Evolutionary conservation across 2,797 vertebrate species (phyloP).

Genomic region (Acrossocheilus fasciatus): DNA sequence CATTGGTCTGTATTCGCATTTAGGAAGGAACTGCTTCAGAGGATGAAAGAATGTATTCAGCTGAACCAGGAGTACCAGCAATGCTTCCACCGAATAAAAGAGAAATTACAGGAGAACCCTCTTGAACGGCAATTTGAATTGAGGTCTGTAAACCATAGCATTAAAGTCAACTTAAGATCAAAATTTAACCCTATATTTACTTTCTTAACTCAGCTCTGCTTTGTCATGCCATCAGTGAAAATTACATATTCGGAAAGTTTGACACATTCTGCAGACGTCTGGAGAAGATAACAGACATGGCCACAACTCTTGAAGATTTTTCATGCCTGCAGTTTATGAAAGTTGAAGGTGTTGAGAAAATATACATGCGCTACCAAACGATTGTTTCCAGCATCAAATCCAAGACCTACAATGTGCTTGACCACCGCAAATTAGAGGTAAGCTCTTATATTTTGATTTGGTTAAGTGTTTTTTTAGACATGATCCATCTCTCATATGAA

Average conservation of each 20-base stretch:
- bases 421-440: slow-evolving; percentile 83
- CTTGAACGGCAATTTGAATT: slow-evolving; percentile 80
- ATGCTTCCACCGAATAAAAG: slow-evolving; percentile 77
- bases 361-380: slow-evolving; percentile 75
- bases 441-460: background rate
- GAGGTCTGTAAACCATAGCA: slow-evolving; percentile 72
- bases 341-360: slow-evolving; percentile 84
- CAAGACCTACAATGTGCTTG: slow-evolving; percentile 83
- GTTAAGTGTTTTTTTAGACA: background rate
- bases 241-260: slow-evolving; percentile 89
- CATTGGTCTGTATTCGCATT: slow-evolving; percentile 16
- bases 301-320: slow-evolving; percentile 79
- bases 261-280: slow-evolving; percentile 85
- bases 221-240: slow-evolving; percentile 75
- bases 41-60: slow-evolving; percentile 76
- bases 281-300: slow-evolving; percentile 83
- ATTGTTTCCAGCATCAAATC: slow-evolving; percentile 77
- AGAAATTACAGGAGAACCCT: slow-evolving; percentile 75
- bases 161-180: background rate
- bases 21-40: slow-evolving; percentile 78
- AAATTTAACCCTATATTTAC: background rate
- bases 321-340: slow-evolving; percentile 78
- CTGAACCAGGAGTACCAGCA: slow-evolving; percentile 81
- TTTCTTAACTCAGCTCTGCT: slow-evolving; percentile 8
- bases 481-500: background rate